Percentiles rank a stretch among this genome's conserved stretches.
Evolutionary conservation across 2,797 vertebrate species (phyloP).

Genomic region (Pantherophis alleghaniensis): DNA sequence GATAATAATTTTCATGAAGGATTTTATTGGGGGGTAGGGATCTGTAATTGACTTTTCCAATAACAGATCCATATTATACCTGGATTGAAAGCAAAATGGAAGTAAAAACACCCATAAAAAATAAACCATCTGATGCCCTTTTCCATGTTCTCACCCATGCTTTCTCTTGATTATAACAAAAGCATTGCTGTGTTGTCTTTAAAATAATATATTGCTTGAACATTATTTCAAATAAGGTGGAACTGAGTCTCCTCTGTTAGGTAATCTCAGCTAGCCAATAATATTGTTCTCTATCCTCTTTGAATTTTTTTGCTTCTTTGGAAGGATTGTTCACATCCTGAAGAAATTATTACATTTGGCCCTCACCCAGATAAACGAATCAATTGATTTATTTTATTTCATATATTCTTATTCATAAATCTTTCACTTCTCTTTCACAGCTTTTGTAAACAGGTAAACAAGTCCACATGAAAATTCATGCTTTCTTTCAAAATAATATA

Average conservation of each 20-base stretch:
- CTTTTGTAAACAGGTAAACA: background rate
- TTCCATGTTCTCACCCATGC: background rate
- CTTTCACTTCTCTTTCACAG: background rate
- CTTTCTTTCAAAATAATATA: background rate
- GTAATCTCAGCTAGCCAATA: background rate
- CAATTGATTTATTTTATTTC: background rate
- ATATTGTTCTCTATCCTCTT: background rate
- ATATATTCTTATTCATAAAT: background rate
- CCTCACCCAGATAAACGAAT: background rate
- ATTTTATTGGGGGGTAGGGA: background rate
- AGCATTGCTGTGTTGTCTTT: background rate
- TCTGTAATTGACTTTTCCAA: background rate
- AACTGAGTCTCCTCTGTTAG: background rate
- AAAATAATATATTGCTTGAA: background rate
- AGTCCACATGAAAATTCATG: background rate
- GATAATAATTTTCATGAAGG: background rate
- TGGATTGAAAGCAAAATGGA: conserved; percentile 10
- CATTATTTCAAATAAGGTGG: background rate
- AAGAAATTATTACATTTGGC: background rate
- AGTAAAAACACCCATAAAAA: background rate
- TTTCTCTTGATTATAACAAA: background rate
- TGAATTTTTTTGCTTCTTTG: background rate
- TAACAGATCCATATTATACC: background rate
- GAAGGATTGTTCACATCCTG: background rate
- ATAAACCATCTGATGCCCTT: background rate